phyloP scores from a whole-genome alignment of 2,113 vertebrate genomes.

The Tamias sibiricus region DNA sequence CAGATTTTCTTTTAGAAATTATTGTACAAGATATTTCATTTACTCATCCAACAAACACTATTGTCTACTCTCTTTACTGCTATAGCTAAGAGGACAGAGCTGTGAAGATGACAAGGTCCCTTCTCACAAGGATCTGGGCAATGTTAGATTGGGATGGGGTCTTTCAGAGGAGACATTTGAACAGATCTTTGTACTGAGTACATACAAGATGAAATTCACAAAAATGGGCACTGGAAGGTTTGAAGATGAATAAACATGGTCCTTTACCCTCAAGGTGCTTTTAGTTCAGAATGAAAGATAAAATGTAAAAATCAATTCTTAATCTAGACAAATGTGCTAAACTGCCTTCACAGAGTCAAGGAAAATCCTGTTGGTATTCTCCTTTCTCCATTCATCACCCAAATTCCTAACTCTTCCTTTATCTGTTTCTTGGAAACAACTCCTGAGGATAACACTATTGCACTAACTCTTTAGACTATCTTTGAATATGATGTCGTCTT shows the following conservation, averaged over 20 bases:
- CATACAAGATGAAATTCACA: not conserved
- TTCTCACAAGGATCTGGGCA: not conserved
- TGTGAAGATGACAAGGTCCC: not conserved
- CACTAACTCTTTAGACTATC: not conserved
- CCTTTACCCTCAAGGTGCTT: not conserved
- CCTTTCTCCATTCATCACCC: not conserved
- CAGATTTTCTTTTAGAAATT: constrained; percentile 28
- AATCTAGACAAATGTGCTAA: not conserved
- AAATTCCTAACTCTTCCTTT: not conserved
- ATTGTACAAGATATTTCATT: constrained; percentile 11
- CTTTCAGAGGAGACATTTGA: not conserved
- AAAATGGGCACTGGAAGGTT: not conserved
- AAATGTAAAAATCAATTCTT: constrained; percentile 4
- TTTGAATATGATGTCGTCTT: not conserved
- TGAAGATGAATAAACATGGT: not conserved
- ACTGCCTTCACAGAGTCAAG: not conserved
- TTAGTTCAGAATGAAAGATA: not conserved
- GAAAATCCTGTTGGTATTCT: not conserved
- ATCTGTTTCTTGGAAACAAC: not conserved
- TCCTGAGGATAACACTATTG: not conserved
- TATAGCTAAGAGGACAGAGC: not conserved
- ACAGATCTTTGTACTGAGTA: not conserved
- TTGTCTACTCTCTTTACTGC: not conserved
- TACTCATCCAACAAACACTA: not conserved
- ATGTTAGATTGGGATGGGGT: not conserved